Conservation (phyloP, 2,888 invertebrate species). For the Sminthurinus aureus region DNA sequence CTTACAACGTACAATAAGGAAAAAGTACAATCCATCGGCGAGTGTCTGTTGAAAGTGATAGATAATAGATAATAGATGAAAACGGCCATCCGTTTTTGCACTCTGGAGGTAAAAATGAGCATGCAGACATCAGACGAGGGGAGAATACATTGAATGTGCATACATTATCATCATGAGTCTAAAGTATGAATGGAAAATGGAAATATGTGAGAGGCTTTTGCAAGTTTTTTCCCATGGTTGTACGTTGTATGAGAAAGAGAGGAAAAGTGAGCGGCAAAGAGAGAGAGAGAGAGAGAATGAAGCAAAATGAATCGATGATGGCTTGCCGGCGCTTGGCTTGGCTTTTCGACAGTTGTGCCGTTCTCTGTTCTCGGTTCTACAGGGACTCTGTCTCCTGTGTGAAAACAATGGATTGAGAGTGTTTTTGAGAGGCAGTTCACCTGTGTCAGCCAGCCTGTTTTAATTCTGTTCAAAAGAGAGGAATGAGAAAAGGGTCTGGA, state of each 20-base stretch:
- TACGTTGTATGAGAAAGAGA: no score
- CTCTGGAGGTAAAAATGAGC: neutral
- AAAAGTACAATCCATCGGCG: no score
- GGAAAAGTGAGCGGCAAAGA: neutral
- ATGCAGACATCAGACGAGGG: neutral
- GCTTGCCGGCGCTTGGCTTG: constrained; percentile 31
- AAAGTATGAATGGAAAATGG: no score
- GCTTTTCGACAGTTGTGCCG: constrained; percentile 36
- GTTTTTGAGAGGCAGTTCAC: constrained; percentile 37
- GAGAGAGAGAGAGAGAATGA: neutral
- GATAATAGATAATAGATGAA: no score
- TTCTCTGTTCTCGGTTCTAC: neutral
- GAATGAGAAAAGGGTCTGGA: neutral
- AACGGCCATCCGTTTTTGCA: no score
- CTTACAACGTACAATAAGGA: no score
- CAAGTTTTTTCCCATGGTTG: constrained; percentile 36
- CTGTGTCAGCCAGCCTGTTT: constrained; percentile 28
- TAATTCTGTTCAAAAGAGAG: neutral
- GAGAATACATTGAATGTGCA: neutral
- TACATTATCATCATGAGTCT: neutral
- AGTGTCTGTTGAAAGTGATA: no score
- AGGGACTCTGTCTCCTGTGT: constrained; percentile 9
- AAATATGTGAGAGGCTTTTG: constrained; percentile 22
- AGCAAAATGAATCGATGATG: constrained; percentile 35
- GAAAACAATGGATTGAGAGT: constrained; percentile 29